Evolutionary conservation across 2,113 vertebrate genomes (phyloP).

Genomic region (Dendrocopos noguchii): DNA sequence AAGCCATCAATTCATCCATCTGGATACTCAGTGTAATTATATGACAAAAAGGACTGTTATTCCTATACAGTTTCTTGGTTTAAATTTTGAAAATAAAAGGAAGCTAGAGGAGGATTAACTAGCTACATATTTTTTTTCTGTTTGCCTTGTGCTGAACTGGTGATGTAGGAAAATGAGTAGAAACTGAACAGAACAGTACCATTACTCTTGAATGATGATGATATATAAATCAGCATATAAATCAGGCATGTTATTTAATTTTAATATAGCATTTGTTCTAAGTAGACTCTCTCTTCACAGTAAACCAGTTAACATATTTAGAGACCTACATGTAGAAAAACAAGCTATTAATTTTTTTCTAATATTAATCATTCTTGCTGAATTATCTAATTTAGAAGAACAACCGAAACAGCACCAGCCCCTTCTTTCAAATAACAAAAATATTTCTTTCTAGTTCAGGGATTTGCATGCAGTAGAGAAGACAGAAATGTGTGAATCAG

Average conservation of each 20-base stretch:
- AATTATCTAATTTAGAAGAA: constrained; percentile 1
- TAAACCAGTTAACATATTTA: constrained; percentile 9
- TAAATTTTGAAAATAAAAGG: neutral
- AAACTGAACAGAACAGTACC: neutral
- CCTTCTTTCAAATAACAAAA: neutral
- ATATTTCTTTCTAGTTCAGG: neutral
- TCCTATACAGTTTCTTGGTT: neutral
- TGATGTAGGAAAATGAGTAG: neutral
- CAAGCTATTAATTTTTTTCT: constrained; percentile 3
- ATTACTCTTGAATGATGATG: constrained; percentile 2
- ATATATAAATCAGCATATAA: neutral
- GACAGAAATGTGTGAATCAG: neutral
- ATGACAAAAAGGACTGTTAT: neutral
- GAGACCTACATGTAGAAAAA: neutral
- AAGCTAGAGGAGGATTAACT: neutral
- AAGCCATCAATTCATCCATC: neutral
- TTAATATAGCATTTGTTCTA: neutral
- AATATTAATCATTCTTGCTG: neutral
- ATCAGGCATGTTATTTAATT: constrained; percentile 8
- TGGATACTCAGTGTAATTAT: neutral
- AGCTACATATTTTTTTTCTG: neutral
- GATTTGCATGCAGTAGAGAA: neutral
- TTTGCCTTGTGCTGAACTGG: neutral
- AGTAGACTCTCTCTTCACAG: neutral
- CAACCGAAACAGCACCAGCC: neutral